These are phyloP conservation scores for Hirtodrosophila confusa DNA, from an alignment of 2,888 invertebrate species.

Conservation along the genomic window DNA sequence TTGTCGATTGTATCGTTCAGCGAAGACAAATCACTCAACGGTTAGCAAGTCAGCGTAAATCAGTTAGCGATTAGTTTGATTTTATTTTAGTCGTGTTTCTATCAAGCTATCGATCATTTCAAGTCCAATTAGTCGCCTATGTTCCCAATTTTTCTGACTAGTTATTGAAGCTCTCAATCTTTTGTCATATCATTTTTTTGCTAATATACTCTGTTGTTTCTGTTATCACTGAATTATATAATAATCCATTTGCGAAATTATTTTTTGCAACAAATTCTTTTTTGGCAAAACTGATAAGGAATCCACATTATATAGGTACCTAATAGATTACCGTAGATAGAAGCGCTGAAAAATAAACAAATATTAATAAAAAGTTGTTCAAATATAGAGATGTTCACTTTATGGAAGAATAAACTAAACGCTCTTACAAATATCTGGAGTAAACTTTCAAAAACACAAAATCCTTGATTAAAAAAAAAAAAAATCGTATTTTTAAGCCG, in stretches of 20 bases:
- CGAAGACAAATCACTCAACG: no score
- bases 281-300: slow-evolving; percentile 36
- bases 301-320: slow-evolving; percentile 1
- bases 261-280: slow-evolving; percentile 7
- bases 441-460: no score
- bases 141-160: slow-evolving; percentile 9
- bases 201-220: slow-evolving; percentile 1
- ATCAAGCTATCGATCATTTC: slow-evolving; percentile 37
- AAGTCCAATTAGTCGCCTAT: slow-evolving; percentile 8
- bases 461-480: no score
- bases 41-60: no score
- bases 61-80: no score
- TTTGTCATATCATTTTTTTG: slow-evolving; percentile 16
- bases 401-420: no score
- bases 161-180: slow-evolving; percentile 13
- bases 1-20: no score
- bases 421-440: no score
- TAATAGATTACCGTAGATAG: neutral
- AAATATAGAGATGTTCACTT: no score
- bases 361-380: no score
- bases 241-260: slow-evolving; percentile 34
- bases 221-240: slow-evolving; percentile 46
- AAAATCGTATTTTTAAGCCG: no score
- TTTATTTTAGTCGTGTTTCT: slow-evolving; percentile 1
- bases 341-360: neutral